Conservation (phyloP, 2,797 vertebrate species). For the Mus minutoides region DNA sequence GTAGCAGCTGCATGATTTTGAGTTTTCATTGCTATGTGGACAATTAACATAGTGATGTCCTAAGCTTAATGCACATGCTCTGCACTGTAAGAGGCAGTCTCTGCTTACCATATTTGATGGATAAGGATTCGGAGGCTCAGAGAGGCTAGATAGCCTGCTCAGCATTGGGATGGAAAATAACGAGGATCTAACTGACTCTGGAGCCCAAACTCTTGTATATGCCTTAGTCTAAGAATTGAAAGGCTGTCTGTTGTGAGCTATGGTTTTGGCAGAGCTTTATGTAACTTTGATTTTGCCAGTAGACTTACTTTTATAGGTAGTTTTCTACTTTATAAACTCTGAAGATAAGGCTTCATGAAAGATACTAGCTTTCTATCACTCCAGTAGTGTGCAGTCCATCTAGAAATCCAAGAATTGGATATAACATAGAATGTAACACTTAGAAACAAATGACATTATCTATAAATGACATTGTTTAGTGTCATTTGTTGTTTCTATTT, state of each 20-base stretch:
- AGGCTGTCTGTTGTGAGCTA: constrained; percentile 70
- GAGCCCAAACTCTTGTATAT: neutral
- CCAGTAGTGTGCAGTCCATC: neutral
- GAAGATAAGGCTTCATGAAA: constrained; percentile 72
- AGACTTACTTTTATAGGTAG: constrained; percentile 75
- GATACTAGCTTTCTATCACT: constrained; percentile 11
- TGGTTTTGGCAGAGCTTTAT: constrained; percentile 85
- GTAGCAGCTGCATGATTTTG: neutral
- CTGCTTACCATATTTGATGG: neutral
- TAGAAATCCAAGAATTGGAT: neutral
- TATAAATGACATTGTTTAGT: neutral
- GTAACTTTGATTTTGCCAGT: constrained; percentile 81
- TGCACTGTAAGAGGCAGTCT: neutral
- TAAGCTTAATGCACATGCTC: neutral
- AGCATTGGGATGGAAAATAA: neutral
- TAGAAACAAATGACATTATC: neutral
- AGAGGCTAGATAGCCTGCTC: neutral
- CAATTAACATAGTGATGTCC: neutral
- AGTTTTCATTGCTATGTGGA: neutral
- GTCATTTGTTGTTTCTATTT: constrained; percentile 34
- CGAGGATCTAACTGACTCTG: constrained; percentile 2
- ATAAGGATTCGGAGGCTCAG: neutral
- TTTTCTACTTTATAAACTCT: constrained; percentile 80
- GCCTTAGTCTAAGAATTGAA: constrained; percentile 8
- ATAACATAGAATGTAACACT: neutral